Evolutionary conservation across 1,140 invertebrate species (phyloP), one percentile per base, ranked within the genome.

Genomic region (Pseudomyrmex sp.): DNA sequence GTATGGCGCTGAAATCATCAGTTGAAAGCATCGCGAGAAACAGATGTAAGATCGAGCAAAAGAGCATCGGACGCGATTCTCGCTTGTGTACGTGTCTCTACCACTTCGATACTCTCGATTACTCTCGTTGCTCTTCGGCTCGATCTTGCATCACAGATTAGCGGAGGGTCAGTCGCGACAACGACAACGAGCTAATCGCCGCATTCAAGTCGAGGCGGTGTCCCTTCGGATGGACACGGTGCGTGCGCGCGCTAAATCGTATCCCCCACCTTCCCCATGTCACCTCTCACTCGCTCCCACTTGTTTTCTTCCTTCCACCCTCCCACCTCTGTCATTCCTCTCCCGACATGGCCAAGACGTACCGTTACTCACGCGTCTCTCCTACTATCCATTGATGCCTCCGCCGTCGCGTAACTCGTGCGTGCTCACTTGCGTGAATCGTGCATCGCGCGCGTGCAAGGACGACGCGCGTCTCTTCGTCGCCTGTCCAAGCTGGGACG

Each of bases 321-420:
- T 46, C 63, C 26, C 63, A 63, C 9, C 35, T n/a, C 20, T 68
- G 18, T 5, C 12, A 10, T 12, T 48, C n/a, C 65, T 56, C 52
- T 70, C 66, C 65, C 66, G 66, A 35, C 54, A 59, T 72, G 66
- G 76, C 66, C 12, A 80, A 80, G 76, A 72, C 54, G n/a, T 80
- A 80, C 66, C 76, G 76, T 80, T 80, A 61, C 66, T 72, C 66
- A 80, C 66, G 76, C 76, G 54, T 72, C 66, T 70, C 66, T 80
- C 76, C 66, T 80, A 80, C 66, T 80, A 59, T 68, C 44, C 76
- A 80, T 80, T 80, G 76, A 80, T 80, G 76, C 66, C 54, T 48
- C 66, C 76, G 66, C 54, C 66, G 76, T 72, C 76, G 76, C 66
- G 66, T 80, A 72, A 72, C 76, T 72, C 66, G 76, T 61, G 66